Evolutionary conservation across 2,888 invertebrate species (phyloP).

Genomic region (Sialis fuliginosa): DNA sequence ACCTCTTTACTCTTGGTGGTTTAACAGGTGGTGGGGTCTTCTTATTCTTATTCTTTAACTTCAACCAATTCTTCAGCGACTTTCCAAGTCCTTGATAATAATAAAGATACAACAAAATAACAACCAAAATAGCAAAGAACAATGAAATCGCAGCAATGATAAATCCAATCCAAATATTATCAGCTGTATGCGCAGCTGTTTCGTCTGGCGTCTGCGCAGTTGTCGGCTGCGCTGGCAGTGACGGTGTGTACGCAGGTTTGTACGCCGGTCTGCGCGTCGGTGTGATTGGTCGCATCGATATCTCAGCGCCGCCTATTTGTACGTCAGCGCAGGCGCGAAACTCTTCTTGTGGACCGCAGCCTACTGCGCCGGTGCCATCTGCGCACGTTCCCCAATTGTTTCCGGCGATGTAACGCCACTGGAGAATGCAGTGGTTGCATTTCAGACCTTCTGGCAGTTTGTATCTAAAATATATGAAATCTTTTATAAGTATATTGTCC

Average conservation of each 20-base stretch:
- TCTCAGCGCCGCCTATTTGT: slow-evolving; percentile 39
- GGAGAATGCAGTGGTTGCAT: slow-evolving; percentile 69
- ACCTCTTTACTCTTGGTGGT: slow-evolving; percentile 21
- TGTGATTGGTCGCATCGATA: slow-evolving; percentile 29
- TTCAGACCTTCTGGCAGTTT: slow-evolving; percentile 38
- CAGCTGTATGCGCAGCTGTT: slow-evolving; percentile 17
- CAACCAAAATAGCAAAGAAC: slow-evolving; percentile 41
- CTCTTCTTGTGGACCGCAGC: slow-evolving; percentile 79
- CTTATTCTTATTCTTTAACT: slow-evolving; percentile 23
- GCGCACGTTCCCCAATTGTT: slow-evolving; percentile 68
- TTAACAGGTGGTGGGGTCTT: slow-evolving; percentile 23
- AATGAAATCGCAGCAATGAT: slow-evolving; percentile 46
- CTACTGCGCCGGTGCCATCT: slow-evolving; percentile 59
- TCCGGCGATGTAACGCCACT: slow-evolving; percentile 78
- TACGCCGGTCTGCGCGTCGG: slow-evolving; percentile 27
- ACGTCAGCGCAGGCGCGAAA: slow-evolving; percentile 75
- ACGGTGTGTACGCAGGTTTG: slow-evolving; percentile 17
- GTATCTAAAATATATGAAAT: slow-evolving; percentile 10
- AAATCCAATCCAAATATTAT: slow-evolving; percentile 33
- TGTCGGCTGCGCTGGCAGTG: slow-evolving; percentile 13
- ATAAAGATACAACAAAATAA: slow-evolving; percentile 54
- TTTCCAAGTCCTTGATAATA: slow-evolving; percentile 51
- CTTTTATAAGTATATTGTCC: no score
- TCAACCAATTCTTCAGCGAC: slow-evolving; percentile 44
- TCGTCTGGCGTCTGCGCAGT: slow-evolving; percentile 9